Base-by-base conservation (phyloP, 2,797 vertebrate genomes). In the Zenarchopterus dispar region DNA sequence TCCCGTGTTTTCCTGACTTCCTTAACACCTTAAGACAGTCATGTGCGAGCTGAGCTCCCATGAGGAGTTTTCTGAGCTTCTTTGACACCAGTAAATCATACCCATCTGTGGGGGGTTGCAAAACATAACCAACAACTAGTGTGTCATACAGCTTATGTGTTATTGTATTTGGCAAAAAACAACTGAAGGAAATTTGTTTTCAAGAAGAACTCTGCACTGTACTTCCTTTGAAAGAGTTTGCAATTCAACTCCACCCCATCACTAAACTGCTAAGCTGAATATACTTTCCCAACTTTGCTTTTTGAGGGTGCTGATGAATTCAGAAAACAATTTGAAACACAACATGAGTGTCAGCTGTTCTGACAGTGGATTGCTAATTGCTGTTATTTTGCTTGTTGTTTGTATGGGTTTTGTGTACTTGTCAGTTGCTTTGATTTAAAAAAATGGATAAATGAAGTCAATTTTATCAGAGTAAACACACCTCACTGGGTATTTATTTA, bases 31-130 rank as follows among this genome's bases (percentile, higher is more conserved):
- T 36, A 18, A 26, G 26, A 41, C 43, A 28, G 26, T 36, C 41
- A 22, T 43, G 62, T 7, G 31, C 36, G 23, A 50, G 24, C 18
- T 46, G 28, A 54, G 49, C 42, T 63, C 51, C 21, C 51, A 48
- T 7, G 36, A 36, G 26, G 45, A 55, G 31, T 21, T 8, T 7
- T 48, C 23, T 42, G 47, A 58, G 31, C 24, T 19, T 26, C 22
- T 19, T 13, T 46, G n/a, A n/a, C 13, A 36, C 21, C 61, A 46
- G 43, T 36, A 28, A 19, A 21, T 24, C 52, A 41, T 10, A 16
- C 52, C 26, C n/a, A 5, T 16, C 21, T 24, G 48, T 28, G 8
- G 43, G n/a, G 33, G n/a, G 18, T 28, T 28, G 23, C 13, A 6
- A 46, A 19, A 6, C 22, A 39, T 22, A 15, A 21, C 8, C 31